Base-by-base conservation (phyloP, 2,113 vertebrate species). In the Tor tambroides region DNA sequence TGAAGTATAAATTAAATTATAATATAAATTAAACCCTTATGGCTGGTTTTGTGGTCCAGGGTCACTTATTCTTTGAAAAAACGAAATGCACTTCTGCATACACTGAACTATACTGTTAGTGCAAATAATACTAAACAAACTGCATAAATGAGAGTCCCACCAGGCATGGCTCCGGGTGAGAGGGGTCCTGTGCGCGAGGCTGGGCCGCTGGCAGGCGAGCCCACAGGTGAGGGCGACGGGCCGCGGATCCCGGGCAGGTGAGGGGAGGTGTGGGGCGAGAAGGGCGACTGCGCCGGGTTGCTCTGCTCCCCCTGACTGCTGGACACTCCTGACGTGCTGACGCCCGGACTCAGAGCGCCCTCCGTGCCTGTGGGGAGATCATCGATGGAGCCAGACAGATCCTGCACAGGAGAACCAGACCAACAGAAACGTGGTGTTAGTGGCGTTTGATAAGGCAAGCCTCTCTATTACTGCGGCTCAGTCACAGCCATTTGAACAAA, bases 231-330 rank as follows among this genome's bases (percentile, higher is more conserved):
- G 0, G 98, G 98, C 10, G 98, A 99, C 43, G 98, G 98, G 85
- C 98, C 98, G 69, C 98, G 95, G 89, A 99, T 97, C 89, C 98
- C 98, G 71, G 97, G 96, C 90, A 99, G 94, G 94, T 99, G 98
- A 91, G 98, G 98, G 84, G 98, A 99, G 86, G 98, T 99, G 94
- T 99, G 98, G 49, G 98, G 98, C 85, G 98, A 99, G 94, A 99
- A 99, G 85, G 98, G 98, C 80, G 98, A 99, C 96, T 99, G 98
- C 89, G 98, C 98, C 8, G 98, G 98, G 92, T 99, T 99, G 93
- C 98, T 99, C 95, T 99, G 97, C 92, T 99, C 98, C 76, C 98
- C 98, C 95, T 99, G 98, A 92, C 98, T 98, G 96, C 98, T 99
- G 93, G 98, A 99, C 93, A 99, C 98, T 88, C 98, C 98, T 88